Percentiles rank a stretch among this genome's conserved stretches.
These are phyloP conservation scores for Agrilus planipennis DNA, from an alignment of 1,140 invertebrate genomes.

Conservation along the genomic window DNA sequence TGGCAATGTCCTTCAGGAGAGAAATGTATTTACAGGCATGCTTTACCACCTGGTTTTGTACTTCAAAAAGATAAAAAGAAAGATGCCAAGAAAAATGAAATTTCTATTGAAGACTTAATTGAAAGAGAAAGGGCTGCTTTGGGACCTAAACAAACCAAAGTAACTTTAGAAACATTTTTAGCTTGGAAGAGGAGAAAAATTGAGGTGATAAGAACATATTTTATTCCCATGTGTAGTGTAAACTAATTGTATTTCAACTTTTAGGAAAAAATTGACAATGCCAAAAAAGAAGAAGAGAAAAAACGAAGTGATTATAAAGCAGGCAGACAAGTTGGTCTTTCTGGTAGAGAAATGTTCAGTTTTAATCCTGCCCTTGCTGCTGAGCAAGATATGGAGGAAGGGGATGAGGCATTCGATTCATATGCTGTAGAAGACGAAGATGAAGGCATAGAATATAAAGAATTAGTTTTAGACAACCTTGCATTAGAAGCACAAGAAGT, in stretches of 20 bases:
- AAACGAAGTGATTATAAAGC: slow-evolving; percentile 88
- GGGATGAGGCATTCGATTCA: slow-evolving; percentile 64
- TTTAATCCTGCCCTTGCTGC: slow-evolving; percentile 91
- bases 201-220: too few species aligned
- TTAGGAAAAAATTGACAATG: slow-evolving; percentile 41
- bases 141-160: slow-evolving; percentile 72
- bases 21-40: slow-evolving; percentile 92
- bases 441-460: slow-evolving; percentile 55
- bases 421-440: slow-evolving; percentile 46
- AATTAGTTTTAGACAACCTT: slow-evolving; percentile 59
- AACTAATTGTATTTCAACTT: too few species aligned
- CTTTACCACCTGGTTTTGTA: slow-evolving; percentile 89
- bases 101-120: slow-evolving; percentile 84
- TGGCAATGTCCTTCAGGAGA: slow-evolving; percentile 94
- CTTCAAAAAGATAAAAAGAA: slow-evolving; percentile 86
- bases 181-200: slow-evolving; percentile 98
- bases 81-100: slow-evolving; percentile 78
- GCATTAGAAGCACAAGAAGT: slow-evolving; percentile 61
- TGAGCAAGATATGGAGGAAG: slow-evolving; percentile 65
- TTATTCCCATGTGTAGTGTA: too few species aligned
- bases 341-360: slow-evolving; percentile 97
- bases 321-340: slow-evolving; percentile 81
- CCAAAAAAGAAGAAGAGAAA: slow-evolving; percentile 75
- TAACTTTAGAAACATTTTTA: slow-evolving; percentile 92
- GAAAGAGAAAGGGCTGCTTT: slow-evolving; percentile 83